Evolutionary conservation across 2,888 invertebrate genomes (phyloP), one percentile per base, ranked within the genome.

Genomic region (Lepidochrysops patricia): DNA sequence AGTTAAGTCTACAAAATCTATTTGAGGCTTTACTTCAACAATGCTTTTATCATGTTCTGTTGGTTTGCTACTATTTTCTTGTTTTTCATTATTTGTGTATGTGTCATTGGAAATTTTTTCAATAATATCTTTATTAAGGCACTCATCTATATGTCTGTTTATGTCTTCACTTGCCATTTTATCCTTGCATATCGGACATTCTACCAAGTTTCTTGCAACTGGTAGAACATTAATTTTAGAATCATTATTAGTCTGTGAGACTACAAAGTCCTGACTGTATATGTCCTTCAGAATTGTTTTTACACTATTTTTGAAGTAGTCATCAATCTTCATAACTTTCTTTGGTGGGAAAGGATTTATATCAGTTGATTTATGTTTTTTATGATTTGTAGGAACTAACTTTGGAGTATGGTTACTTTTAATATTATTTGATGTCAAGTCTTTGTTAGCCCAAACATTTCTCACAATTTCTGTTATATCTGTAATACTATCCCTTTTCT

Each of bases 101-200:
- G 26, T 12, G 19, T 67, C 63, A 64, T 68, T 69, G 49, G 65
- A 65, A 48, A 85, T 65, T 63, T 72, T 72, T 48, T 80, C 73
- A 61, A 88, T 76, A 0, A 82, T 65, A 35, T 78, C 80, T 70
- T 73, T 84, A 66, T 85, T 88, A 12, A 90, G 70, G 71, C 90
- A 90, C 72, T 84, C 83, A 72, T 89, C 87, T 67, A 89, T 67
- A 70, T 90, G 90, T 52, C 61, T 69, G 64, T 90, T 89, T 63
- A 91, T 87, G 63, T 75, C 67, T 52, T 67, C 67, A 62, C 68
- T 71, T 43, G 67, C 68, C 27, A 91, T 68, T 68, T 76, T 74
- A 7, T 60, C 56, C 62, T 75, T 76, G 71, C 92, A 92, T 60
- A 90, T 74, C 6, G 91, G 91, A 72, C 92, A 92, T 34, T 81